Evolutionary conservation across 2,113 vertebrate genomes (phyloP).

Genomic region (Eulacestoma nigropectus): DNA sequence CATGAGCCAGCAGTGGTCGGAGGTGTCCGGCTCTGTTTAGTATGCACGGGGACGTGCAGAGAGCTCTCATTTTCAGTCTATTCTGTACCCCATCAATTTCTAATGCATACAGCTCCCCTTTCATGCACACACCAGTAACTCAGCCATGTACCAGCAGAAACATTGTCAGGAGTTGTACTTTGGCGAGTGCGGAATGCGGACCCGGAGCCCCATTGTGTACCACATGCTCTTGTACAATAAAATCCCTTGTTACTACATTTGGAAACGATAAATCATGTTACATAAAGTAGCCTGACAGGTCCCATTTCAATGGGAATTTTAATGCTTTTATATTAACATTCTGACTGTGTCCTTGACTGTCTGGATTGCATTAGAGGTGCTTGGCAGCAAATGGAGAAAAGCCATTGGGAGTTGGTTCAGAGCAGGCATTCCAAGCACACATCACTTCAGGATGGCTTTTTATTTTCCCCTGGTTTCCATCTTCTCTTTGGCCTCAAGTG

Average conservation of each 20-base stretch:
- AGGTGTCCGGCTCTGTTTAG: not conserved
- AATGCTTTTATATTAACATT: constrained; percentile 63
- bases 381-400: constrained; percentile 50
- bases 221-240: constrained; percentile 42
- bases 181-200: not conserved
- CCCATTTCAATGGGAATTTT: constrained; percentile 59
- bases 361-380: constrained; percentile 56
- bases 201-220: not conserved
- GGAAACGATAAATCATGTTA: constrained; percentile 59
- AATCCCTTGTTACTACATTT: constrained; percentile 60
- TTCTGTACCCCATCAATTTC: not conserved
- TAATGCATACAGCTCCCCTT: not conserved
- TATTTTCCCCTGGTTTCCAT: not conserved
- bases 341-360: constrained; percentile 43
- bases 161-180: not conserved
- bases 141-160: not conserved
- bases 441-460: not conserved
- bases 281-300: constrained; percentile 60
- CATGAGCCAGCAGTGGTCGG: not conserved
- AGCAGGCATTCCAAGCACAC: not conserved
- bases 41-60: not conserved
- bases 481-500: not conserved
- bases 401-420: not conserved
- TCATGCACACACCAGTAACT: not conserved
- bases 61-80: not conserved